Conservation (phyloP, 2,113 vertebrate species). For the Centropus bengalensis region DNA sequence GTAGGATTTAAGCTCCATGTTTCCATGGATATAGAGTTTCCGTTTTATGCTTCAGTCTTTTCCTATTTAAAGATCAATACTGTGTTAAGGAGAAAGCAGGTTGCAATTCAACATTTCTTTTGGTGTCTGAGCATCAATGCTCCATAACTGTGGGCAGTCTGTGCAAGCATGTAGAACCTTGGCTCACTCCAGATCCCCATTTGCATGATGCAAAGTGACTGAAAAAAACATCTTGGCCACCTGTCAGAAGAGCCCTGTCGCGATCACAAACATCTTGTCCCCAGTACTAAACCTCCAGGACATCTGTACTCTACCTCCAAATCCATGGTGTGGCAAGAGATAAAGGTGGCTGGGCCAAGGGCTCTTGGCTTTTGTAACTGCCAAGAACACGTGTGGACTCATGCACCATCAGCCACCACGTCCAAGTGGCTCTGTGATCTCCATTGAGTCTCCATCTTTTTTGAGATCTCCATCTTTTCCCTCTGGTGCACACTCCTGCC, state of each 20-base stretch:
- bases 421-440: background rate
- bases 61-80: slow-evolving; percentile 58
- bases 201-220: background rate
- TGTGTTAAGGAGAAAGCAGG: background rate
- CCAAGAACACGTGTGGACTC: background rate
- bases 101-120: background rate
- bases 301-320: background rate
- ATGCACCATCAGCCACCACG: fast-evolving
- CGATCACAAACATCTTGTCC: background rate
- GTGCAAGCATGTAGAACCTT: background rate
- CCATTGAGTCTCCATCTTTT: background rate
- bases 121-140: background rate
- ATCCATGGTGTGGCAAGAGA: background rate
- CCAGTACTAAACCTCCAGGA: background rate
- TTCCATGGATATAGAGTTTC: slow-evolving; percentile 63
- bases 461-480: background rate
- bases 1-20: slow-evolving; percentile 45
- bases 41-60: background rate
- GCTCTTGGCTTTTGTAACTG: background rate
- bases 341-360: background rate
- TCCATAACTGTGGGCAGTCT: background rate
- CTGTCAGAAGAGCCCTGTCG: background rate
- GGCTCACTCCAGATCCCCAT: background rate
- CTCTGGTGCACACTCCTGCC: background rate
- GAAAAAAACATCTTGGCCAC: background rate